These are phyloP conservation scores for Drosophila lutescens DNA, from an alignment of 2,888 invertebrate genomes.

Conservation along the genomic window DNA sequence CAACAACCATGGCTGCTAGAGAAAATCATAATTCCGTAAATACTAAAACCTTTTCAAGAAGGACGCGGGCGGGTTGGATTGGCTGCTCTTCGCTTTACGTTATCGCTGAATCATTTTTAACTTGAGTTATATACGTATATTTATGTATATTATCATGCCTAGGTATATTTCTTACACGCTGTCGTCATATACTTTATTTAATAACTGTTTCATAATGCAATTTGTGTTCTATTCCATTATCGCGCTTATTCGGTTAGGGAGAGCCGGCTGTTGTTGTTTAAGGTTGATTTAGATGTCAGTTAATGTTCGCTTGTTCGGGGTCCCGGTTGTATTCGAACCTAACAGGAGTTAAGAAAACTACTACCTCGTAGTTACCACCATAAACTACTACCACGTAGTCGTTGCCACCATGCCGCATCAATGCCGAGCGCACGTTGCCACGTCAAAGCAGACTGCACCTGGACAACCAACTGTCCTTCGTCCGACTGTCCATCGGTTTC, in stretches of 20 bases:
- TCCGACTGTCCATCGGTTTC: constrained; percentile 91
- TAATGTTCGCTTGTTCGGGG: constrained; percentile 37
- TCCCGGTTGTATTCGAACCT: constrained; percentile 51
- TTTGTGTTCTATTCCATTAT: constrained; percentile 54
- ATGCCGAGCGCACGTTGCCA: constrained; percentile 78
- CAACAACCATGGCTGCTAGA: constrained; percentile 66
- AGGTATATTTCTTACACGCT: constrained; percentile 61
- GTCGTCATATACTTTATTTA: constrained; percentile 60
- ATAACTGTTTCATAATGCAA: constrained; percentile 62
- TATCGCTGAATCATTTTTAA: constrained; percentile 40
- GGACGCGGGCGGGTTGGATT: constrained; percentile 49
- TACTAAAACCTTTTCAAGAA: constrained; percentile 42
- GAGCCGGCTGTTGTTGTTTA: constrained; percentile 43
- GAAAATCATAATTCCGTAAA: constrained; percentile 46
- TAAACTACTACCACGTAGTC: constrained; percentile 78
- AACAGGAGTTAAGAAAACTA: constrained; percentile 83
- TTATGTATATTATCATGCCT: constrained; percentile 54
- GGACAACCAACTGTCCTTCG: constrained; percentile 93
- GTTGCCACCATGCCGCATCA: constrained; percentile 78
- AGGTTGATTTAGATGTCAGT: constrained; percentile 34
- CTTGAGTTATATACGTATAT: constrained; percentile 60
- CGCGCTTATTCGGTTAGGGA: constrained; percentile 52
- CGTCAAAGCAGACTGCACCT: constrained; percentile 96
- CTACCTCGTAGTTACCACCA: constrained; percentile 78
- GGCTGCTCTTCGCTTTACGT: constrained; percentile 24